Evolutionary conservation across 1,140 invertebrate species (phyloP), one percentile per base, ranked within the genome.

Genomic region (Platorchestia sp.): DNA sequence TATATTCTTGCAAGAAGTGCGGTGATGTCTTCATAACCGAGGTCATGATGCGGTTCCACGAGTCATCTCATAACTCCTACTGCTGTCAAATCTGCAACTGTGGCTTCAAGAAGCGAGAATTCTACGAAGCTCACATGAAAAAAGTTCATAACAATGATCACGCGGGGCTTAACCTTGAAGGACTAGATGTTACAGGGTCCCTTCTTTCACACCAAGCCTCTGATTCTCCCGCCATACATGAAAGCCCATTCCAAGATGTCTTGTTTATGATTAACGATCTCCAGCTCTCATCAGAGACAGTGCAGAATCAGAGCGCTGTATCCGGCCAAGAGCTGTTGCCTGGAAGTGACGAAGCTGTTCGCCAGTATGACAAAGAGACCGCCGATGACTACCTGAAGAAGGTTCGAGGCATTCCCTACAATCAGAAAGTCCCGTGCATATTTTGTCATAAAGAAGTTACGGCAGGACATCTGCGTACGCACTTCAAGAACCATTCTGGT

Each of bases 81-180:
- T 95, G 95, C 27, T 96, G 96, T 53, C 90, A 95, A 53, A 43
- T 96, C 42, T 96, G 96, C 90, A 96, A 96, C 87, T 95, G 96
- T 41, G 96, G 96, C 45, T 96, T 96, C 59, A 96, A 96, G 95
- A 96, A 96, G 45, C 95, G 95, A 41, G 96, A 96, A 51, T 95
- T 95, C 14, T 89, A 96, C 42, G 95, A 96, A 43, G 95, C 96
- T 87, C 96, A 96, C 53, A 41, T 96, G 16, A 95, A 90, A 41
- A 95, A 93, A 59, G 59, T 96, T 95, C 96, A 96, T 44, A 95
- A 95, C 27, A 75, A 95, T 95, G 96, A 96, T n/a, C 93, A 91
- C 95, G 47, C 95, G n/a, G 41, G 42, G 27, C 51, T 96, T 87
- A 47, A 14, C 53, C 91, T 47, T 42, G 47, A 59, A 45, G 47